Evolutionary conservation across 2,797 vertebrate genomes (phyloP), one percentile per base, ranked within the genome.

Genomic region (Eulemur rubriventer): DNA sequence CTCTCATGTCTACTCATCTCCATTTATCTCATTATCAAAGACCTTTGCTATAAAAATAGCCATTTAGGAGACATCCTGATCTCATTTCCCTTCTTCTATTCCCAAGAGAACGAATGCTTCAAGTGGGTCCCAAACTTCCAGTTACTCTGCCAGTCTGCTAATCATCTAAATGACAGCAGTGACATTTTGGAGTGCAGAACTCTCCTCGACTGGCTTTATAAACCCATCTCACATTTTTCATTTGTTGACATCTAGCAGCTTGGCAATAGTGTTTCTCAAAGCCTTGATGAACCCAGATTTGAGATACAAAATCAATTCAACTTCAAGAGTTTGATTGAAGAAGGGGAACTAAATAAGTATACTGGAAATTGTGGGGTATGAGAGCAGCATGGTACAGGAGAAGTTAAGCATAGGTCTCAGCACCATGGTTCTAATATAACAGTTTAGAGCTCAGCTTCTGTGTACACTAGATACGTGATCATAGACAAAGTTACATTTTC

Each of bases 131-230:
- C 55, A 67, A 63, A 61, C 46, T 81, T 91, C 26, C 33, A 88
- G 48, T 70, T 72, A 43, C 35, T 90, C 46, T 35, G 38, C 59
- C 87, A 61, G 38, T 79, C 75, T 75, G 38, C 61, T 79, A 69
- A 65, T 79, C 38, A 78, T 70, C 33, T 57, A 26, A 69, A 38
- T 57, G 80, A 87, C 48, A 96, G 55, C 41, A 63, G 63, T 87
- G 90, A 83, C 92, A 93, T 89, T 94, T 91, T 48, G 18, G 80
- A 94, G 35, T 46, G 6, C 52, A 59, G 16, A 63, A 35, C 24
- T 88, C 52, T 90, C 28, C 22, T 90, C 61, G 6, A 26, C 76
- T 90, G 52, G 16, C 13, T 95, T 88, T 89, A 65, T 90, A 95
- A 84, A 81, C 33, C 26, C 22, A 59, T 9, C 33, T 17, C 30